Conservation (phyloP, 2,113 vertebrate genomes). For the pig (Sus scrofa) region DNA sequence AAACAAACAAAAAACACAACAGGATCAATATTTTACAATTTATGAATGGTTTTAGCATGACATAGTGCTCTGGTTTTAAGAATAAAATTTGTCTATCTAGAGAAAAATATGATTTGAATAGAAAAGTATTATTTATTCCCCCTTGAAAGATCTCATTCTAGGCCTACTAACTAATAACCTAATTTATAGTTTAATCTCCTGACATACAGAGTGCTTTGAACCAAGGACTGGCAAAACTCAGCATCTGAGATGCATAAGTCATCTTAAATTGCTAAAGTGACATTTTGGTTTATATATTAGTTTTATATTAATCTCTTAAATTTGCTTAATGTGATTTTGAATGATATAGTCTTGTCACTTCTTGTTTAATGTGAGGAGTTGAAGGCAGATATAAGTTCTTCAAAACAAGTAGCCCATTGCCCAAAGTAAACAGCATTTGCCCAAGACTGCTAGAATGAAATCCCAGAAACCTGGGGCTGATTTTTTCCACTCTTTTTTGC, state of each 20-base stretch:
- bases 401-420: not conserved
- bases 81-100: not conserved
- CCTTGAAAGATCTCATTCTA: not conserved
- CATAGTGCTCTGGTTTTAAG: not conserved
- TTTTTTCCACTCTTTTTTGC: not conserved
- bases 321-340: slow-evolving; percentile 11
- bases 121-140: not conserved
- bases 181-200: slow-evolving; percentile 48
- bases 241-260: not conserved
- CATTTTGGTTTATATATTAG: not conserved
- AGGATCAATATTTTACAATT: not conserved
- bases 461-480: not conserved
- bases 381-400: not conserved
- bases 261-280: slow-evolving; percentile 10
- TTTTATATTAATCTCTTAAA: slow-evolving; percentile 9
- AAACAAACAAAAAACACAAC: not conserved
- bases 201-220: not conserved
- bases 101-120: not conserved
- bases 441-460: not conserved
- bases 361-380: not conserved
- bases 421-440: not conserved
- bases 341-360: not conserved
- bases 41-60: not conserved
- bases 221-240: not conserved
- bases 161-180: not conserved